Percentiles rank a stretch among this genome's conserved stretches.
Conservation (phyloP, 2,797 vertebrate genomes). For the Oceanodroma leucorhoa region DNA sequence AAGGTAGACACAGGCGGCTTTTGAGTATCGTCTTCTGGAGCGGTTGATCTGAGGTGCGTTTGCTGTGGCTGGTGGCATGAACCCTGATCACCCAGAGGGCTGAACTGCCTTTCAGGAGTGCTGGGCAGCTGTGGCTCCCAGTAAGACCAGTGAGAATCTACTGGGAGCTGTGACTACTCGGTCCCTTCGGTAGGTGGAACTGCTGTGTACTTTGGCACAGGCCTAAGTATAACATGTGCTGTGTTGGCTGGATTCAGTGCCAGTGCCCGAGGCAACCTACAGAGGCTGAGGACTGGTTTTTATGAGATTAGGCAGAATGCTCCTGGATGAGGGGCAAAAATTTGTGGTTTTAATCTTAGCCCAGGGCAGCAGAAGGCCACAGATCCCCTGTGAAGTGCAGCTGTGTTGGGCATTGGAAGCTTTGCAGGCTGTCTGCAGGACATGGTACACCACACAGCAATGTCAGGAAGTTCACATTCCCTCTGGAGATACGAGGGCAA, state of each 20-base stretch:
- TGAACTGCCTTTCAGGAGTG: neutral
- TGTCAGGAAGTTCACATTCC: neutral
- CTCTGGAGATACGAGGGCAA: neutral
- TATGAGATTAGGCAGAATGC: neutral
- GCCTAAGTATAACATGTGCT: neutral
- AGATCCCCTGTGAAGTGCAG: slow-evolving; percentile 17
- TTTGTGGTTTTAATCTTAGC: neutral
- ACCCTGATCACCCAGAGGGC: neutral
- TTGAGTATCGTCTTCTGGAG: neutral
- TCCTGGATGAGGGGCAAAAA: neutral
- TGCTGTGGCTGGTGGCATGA: neutral
- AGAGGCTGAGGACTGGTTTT: neutral
- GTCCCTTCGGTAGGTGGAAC: neutral
- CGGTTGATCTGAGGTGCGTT: neutral
- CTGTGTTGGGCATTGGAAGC: neutral
- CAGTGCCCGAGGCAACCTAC: neutral
- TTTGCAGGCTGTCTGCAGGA: neutral
- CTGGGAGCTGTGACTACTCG: neutral
- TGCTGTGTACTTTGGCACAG: slow-evolving; percentile 11
- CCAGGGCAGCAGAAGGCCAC: neutral
- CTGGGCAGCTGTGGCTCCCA: neutral
- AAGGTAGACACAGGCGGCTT: neutral
- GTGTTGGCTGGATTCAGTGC: neutral
- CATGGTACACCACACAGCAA: neutral
- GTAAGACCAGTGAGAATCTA: neutral